phyloP scores from a whole-genome alignment of 2,113 vertebrate species.

The Apistogramma diplotaenia region DNA sequence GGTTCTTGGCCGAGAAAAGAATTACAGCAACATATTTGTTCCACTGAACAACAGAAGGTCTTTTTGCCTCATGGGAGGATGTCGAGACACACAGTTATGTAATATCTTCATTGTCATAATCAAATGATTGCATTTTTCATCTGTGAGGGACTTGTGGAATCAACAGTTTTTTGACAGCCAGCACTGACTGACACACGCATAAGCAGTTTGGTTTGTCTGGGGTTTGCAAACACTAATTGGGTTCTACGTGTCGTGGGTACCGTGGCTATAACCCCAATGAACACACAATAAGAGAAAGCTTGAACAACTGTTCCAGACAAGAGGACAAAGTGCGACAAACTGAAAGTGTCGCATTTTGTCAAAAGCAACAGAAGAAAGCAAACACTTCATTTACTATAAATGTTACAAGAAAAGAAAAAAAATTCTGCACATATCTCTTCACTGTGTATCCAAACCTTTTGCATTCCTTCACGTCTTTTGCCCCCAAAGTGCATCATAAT shows the following conservation, averaged over 20 bases:
- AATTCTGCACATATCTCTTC: not conserved
- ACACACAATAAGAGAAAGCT: not conserved
- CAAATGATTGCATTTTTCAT: slow-evolving; percentile 37
- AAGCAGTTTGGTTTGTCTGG: slow-evolving; percentile 15
- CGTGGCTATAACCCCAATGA: not conserved
- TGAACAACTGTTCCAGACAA: not conserved
- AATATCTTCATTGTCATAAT: slow-evolving; percentile 20
- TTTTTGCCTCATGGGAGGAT: slow-evolving; percentile 21
- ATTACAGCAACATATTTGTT: not conserved
- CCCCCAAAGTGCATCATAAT: not conserved
- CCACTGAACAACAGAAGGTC: not conserved
- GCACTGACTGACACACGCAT: slow-evolving; percentile 8
- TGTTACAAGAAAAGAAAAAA: not conserved
- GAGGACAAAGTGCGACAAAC: not conserved
- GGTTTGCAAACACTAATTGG: not conserved
- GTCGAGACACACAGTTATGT: not conserved
- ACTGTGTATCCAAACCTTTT: not conserved
- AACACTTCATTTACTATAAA: not conserved
- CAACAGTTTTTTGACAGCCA: slow-evolving; percentile 25
- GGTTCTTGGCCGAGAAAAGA: not conserved
- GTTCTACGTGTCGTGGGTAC: not conserved
- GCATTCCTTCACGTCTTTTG: not conserved
- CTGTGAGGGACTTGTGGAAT: slow-evolving; percentile 7
- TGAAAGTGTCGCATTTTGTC: not conserved
- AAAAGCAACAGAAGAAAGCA: not conserved